Evolutionary conservation across 2,888 invertebrate genomes (phyloP).

Genomic region (Drosophila seclusa): DNA sequence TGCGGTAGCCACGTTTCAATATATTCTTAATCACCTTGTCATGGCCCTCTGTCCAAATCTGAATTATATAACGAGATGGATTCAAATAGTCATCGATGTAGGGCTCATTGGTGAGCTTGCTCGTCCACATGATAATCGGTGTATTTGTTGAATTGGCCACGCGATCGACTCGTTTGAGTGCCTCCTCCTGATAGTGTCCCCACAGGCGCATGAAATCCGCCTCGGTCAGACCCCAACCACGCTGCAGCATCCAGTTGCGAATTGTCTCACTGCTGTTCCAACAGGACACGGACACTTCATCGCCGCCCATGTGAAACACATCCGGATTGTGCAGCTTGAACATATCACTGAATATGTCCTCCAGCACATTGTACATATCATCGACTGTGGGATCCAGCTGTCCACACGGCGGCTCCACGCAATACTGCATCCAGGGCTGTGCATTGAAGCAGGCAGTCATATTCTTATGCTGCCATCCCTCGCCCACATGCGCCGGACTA

Average conservation of each 20-base stretch:
- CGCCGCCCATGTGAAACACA: conserved; percentile 95
- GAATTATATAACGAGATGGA: conserved; percentile 91
- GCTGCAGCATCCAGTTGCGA: conserved; percentile 88
- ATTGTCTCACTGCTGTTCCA: conserved; percentile 91
- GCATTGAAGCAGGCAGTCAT: conserved; percentile 89
- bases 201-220: conserved; percentile 89
- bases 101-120: conserved; percentile 89
- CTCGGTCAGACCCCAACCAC: conserved; percentile 87
- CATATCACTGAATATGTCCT: conserved; percentile 92
- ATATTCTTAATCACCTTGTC: conserved; percentile 89
- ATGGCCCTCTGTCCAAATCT: conserved; percentile 90
- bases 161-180: conserved; percentile 80
- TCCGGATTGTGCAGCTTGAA: conserved; percentile 87
- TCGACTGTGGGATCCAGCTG: conserved; percentile 91
- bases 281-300: conserved; percentile 89
- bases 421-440: conserved; percentile 90
- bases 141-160: conserved; percentile 85
- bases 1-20: conserved; percentile 89
- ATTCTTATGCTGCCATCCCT: conserved; percentile 91
- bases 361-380: conserved; percentile 88
- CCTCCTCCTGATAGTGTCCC: conserved; percentile 89
- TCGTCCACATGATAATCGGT: conserved; percentile 92
- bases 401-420: conserved; percentile 94
- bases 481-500: conserved; percentile 95
- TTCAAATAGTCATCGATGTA: conserved; percentile 89